Base-by-base conservation (phyloP, 2,113 vertebrate genomes). In the Pica pica region DNA sequence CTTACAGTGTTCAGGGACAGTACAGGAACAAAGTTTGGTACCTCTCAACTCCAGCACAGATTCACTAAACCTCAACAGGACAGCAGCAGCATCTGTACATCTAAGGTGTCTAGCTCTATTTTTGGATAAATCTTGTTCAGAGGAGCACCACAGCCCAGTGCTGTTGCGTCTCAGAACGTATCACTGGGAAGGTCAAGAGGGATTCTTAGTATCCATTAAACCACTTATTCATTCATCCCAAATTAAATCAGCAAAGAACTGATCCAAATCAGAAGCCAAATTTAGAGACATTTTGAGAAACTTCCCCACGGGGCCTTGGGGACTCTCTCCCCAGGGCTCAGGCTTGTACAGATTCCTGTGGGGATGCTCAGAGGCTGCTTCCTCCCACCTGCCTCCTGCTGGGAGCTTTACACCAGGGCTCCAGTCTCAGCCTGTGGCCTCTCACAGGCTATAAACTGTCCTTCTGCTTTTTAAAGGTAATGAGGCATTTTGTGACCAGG, bases 281-380 rank as follows among this genome's bases (percentile, higher is more conserved):
- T 92, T 79, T 28, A 56, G 57, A 60, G 71, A 63, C 7, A 21
- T 56, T 77, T 73, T 27, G 11, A 85, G 71, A 88, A 57, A 52
- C 37, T 53, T 46, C 4, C 16, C 2, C 0, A 0, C 14, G 6
- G 13, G 13, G 8, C 9, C 9, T 14, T 8, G 4, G 21, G 46
- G 20, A 18, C 23, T 94, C 35, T 8, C 19, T 42, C 14, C 5
- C 14, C 26, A 19, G 6, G 30, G 27, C 73, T 71, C 31, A 63
- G 61, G 18, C 10, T 82, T 28, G 47, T 7, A 47, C 4, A 13
- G 3, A 4, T 56, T 83, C 59, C 59, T 81, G 20, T 33, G 11
- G 17, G 16, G 42, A 59, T 63, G 20, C 16, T 42, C 28, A 42
- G 50, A 17, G 30, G 11, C 71, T 37, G n/a, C 30, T 39, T 90